Evolutionary conservation across 2,888 invertebrate species (phyloP), one percentile per base, ranked within the genome.

Genomic region (Tiphia femorata): DNA sequence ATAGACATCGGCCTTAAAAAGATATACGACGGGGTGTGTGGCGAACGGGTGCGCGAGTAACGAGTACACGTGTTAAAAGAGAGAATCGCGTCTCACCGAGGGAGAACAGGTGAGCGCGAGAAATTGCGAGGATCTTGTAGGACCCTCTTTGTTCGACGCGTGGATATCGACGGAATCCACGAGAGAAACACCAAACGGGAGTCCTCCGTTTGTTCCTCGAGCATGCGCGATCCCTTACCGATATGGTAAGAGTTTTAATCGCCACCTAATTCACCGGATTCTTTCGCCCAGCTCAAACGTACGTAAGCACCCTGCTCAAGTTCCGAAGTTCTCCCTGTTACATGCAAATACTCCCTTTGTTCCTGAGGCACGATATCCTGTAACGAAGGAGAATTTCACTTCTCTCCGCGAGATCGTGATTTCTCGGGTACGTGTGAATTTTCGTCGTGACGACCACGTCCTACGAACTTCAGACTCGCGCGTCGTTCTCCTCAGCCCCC

Each of bases 1-100:
- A 42, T 49, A 49, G 33, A 35, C 27, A 54, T 54, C 40, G 41
- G 52, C 41, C 37, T 41, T 38, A 21, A 33, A 56, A 38, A 29
- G 40, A 49, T 14, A 16, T 43, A 46, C 33, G 33, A 14, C 33
- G 4, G 12, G 12, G 33, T 14, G 12, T n/a, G 33, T 14, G 12
- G 14, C 33, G 3, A 14, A 2, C 33, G 14, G 33, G 12, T 14
- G 25, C n/a, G 33, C 33, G 33, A n/a, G 33, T 2, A 6, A 12
- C 33, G 6, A 33, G 33, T 33, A 33, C 12, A 14, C 33, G 33
- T 14, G 12, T 4, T 3, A 7, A 29, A 4, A 3, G 29, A 2
- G 12, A 29, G 12, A 29, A 29, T 29, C 10, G 29, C 10, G 6
- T 8, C 8, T 8, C 6, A 25, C 5, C 25, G 25, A 25, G 25